A percentile compares a stretch with the other conserved stretches of the same genome.
phyloP scores from a whole-genome alignment of 2,113 vertebrate genomes.

The Sceloporus tristichus region DNA sequence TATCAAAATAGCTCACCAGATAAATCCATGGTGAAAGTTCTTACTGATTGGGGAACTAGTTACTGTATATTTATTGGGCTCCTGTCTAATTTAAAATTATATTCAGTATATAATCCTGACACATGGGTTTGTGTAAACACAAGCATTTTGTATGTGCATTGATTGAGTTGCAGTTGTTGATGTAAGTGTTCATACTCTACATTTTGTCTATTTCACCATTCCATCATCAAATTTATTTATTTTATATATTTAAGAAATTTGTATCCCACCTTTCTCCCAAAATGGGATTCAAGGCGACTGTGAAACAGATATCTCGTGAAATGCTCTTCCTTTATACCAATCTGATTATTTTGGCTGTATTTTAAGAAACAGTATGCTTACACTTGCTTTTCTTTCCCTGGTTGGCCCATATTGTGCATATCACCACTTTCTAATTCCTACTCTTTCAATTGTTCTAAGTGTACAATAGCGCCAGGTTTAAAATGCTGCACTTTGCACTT shows the following conservation, averaged over 20 bases:
- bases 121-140: background rate
- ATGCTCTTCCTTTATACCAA: conserved; percentile 6
- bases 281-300: too few species aligned
- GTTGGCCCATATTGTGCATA: background rate
- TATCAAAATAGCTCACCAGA: background rate
- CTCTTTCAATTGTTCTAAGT: background rate
- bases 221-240: background rate
- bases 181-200: background rate
- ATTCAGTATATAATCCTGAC: background rate
- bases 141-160: background rate
- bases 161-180: background rate
- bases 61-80: background rate
- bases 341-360: background rate
- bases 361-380: background rate
- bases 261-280: too few species aligned
- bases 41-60: background rate
- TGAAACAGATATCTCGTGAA: background rate
- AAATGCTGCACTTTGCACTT: conserved; percentile 18
- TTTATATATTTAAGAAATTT: too few species aligned
- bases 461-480: background rate
- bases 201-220: background rate
- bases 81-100: background rate
- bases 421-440: background rate
- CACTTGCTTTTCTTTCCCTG: background rate
- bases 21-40: background rate